Base-by-base conservation (phyloP, 2,888 invertebrate genomes). In the Trissolcus japonicus region DNA sequence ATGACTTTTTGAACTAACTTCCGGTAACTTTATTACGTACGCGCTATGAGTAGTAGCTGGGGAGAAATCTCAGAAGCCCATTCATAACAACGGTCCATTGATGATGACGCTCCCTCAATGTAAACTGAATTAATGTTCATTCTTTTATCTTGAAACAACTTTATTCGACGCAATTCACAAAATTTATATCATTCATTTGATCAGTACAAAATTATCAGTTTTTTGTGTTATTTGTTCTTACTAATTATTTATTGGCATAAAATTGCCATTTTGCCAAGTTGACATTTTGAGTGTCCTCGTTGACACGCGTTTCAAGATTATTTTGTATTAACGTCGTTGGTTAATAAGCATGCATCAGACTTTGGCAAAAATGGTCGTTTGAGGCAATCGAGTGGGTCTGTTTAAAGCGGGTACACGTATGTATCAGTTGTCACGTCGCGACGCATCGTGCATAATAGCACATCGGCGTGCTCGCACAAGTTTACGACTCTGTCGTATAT, bases 371-470 rank as follows among this genome's bases (percentile, higher is more conserved):
- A 46, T 14, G 16, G n/a, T 46, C 16, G 46, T 46, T 46, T 35
- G 9, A 9, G 35, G 35, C 35, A 35, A 35, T 35, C 6, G 35
- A 35, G 35, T 35, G 6, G 16, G 46, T 46, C n/a, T 46, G 46
- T 16, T 46, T 46, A 6, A 46, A 46, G 14, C 25, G 67, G 40
- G 11, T 17, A 16, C 61, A 63, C 54, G 55, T 35, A 54, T 56
- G 55, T 67, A 60, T 68, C 60, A 72, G 65, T 69, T 72, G 68
- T 61, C 66, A 43, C 66, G 67, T 66, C 74, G 60, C 61, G 67
- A 55, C 74, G 56, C 57, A 61, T 62, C 62, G 62, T 53, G 62
- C 62, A 67, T 61, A 71, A 53, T 53, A 46, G 43, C 63, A 55
- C 56, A 66, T 65, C 62, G 54, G 54, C 55, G 60, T 29, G 59